Percentiles rank a stretch among this genome's conserved stretches.
phyloP scores from a whole-genome alignment of 1,140 invertebrate species.

The Solen grandis region DNA sequence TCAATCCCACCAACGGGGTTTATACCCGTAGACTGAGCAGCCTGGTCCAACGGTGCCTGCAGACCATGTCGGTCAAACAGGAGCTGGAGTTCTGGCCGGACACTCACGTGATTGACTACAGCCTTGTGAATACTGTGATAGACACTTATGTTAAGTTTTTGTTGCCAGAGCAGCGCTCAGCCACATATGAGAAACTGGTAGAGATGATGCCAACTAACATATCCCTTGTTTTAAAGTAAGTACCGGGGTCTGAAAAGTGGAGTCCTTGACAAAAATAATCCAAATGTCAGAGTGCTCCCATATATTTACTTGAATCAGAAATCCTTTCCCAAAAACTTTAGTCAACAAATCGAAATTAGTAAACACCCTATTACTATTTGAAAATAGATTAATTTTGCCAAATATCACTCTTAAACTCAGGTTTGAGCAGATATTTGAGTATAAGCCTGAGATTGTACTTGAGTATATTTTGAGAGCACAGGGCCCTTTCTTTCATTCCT shows the following conservation, averaged over 20 bases:
- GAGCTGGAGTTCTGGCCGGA: constrained; percentile 10
- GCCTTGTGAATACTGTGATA: constrained; percentile 20
- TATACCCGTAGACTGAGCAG: constrained; percentile 12
- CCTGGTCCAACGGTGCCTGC: constrained; percentile 38
- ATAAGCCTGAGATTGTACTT: no score
- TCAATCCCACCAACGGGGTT: neutral
- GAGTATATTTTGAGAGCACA: no score
- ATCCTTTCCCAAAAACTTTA: neutral
- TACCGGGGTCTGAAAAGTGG: neutral
- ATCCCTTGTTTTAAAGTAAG: constrained; percentile 27
- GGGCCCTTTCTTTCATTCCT: no score
- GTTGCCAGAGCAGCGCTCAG: constrained; percentile 30
- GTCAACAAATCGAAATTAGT: no score
- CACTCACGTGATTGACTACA: constrained; percentile 12
- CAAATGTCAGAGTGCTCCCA: no score
- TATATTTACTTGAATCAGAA: neutral
- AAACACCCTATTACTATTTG: no score
- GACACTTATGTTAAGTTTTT: constrained; percentile 9
- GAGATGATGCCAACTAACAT: constrained; percentile 44
- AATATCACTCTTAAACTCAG: no score
- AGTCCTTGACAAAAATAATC: no score
- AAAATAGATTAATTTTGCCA: no score
- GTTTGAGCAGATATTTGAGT: no score
- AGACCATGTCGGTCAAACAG: constrained; percentile 19
- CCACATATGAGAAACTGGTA: constrained; percentile 12